Conservation (phyloP, 2,888 invertebrate species). For the Agriopis aurantiaria region DNA sequence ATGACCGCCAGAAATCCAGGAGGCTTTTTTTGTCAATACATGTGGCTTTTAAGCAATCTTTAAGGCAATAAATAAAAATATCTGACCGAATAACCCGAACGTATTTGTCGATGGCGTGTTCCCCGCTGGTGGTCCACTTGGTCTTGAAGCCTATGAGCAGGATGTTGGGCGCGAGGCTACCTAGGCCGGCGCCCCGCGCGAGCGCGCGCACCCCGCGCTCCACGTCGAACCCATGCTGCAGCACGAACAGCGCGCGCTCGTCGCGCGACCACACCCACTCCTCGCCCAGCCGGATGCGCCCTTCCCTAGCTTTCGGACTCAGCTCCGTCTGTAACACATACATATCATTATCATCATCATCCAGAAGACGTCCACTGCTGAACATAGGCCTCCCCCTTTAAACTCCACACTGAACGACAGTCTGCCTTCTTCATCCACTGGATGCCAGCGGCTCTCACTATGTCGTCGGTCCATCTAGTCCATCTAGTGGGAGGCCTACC, state of each 20-base stretch:
- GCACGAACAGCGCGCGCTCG: conserved; percentile 94
- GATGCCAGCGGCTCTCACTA: no score
- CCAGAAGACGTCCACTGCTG: no score
- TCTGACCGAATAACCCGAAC: conserved; percentile 96
- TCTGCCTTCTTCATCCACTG: no score
- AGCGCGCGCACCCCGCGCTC: conserved; percentile 88
- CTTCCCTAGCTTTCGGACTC: background rate
- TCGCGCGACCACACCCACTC: conserved; percentile 93
- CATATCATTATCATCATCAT: no score
- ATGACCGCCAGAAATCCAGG: no score
- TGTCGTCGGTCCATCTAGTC: no score
- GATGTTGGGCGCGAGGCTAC: conserved; percentile 7
- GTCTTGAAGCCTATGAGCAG: conserved; percentile 11
- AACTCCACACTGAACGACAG: no score
- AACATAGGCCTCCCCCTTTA: no score
- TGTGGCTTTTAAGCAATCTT: no score
- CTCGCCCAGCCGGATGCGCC: conserved; percentile 66
- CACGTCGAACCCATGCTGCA: conserved; percentile 90
- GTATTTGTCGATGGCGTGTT: conserved; percentile 78
- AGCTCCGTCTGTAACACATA: conserved; percentile 53
- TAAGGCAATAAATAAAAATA: background rate
- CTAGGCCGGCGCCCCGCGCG: conserved; percentile 4
- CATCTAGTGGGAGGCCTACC: no score
- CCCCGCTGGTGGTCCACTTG: background rate
- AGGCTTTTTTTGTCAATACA: no score